phyloP scores from a whole-genome alignment of 35 echinoderm and acorn worm genomes.

The Ptychodera flava region DNA sequence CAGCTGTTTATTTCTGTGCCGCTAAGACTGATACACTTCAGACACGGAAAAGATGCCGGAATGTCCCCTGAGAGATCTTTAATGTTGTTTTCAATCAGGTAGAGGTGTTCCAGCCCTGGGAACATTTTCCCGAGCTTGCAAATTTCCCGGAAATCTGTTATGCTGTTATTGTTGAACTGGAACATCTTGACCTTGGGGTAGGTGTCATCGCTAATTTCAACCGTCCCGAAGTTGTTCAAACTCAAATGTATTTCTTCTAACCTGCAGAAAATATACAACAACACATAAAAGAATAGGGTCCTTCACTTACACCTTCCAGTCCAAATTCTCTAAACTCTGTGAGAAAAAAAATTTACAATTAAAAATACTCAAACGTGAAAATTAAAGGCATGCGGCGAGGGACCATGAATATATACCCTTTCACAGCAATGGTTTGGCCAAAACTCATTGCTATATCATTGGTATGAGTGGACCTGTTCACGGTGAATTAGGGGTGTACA shows the following conservation, averaged over 20 bases:
- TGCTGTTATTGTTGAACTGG: constrained; percentile 56
- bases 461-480: too few species aligned
- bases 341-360: too few species aligned
- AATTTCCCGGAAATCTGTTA: constrained; percentile 37
- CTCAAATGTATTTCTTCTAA: constrained; percentile 56
- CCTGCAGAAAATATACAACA: constrained; percentile 22
- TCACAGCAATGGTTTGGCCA: too few species aligned
- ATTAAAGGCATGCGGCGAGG: too few species aligned
- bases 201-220: neutral
- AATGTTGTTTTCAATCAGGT: constrained; percentile 29
- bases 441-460: too few species aligned
- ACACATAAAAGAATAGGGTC: too few species aligned
- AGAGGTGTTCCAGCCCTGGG: constrained; percentile 34
- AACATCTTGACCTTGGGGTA: constrained; percentile 28
- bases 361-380: too few species aligned
- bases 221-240: constrained; percentile 31
- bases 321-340: too few species aligned
- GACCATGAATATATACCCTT: too few species aligned
- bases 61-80: neutral
- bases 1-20: constrained; percentile 22
- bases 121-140: constrained; percentile 43
- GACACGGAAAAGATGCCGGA: constrained; percentile 19
- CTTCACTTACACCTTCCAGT: too few species aligned
- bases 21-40: constrained; percentile 30
- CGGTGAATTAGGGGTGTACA: too few species aligned